phyloP scores from a whole-genome alignment of 2,888 invertebrate species.

The Melolontha melolontha region DNA sequence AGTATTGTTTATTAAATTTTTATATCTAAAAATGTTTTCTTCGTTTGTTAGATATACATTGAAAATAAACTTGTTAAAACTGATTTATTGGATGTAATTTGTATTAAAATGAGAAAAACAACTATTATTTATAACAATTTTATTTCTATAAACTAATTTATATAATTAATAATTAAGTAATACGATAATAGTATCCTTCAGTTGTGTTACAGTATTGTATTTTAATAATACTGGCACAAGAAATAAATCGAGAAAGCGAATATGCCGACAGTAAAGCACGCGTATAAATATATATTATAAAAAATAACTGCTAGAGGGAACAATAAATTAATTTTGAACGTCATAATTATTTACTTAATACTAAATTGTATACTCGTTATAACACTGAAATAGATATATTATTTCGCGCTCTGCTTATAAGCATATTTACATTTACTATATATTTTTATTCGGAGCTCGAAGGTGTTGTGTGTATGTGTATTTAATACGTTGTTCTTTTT shows the following conservation, averaged over 20 bases:
- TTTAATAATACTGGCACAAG: conserved; percentile 37
- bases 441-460: not conserved
- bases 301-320: conserved; percentile 2
- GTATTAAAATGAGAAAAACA: too few species aligned
- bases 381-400: not conserved
- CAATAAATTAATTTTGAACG: conserved; percentile 38
- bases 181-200: conserved; percentile 15
- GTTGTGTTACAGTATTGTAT: conserved; percentile 20
- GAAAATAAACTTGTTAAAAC: too few species aligned
- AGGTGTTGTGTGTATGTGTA: not conserved
- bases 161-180: conserved; percentile 11
- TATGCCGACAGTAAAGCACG: conserved; percentile 11
- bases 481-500: conserved; percentile 1
- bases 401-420: conserved; percentile 5
- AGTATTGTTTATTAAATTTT: conserved; percentile 23
- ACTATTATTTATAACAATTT: too few species aligned
- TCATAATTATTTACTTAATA: conserved; percentile 15
- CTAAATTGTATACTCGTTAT: not conserved
- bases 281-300: conserved; percentile 26
- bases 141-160: conserved; percentile 1
- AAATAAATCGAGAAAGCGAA: conserved; percentile 8
- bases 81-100: too few species aligned
- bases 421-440: conserved; percentile 2
- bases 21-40: conserved; percentile 17
- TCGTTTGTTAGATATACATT: not conserved